Evolutionary conservation across 2,113 vertebrate genomes (phyloP), one percentile per base, ranked within the genome.

Genomic region (Nansenia antarctica): DNA sequence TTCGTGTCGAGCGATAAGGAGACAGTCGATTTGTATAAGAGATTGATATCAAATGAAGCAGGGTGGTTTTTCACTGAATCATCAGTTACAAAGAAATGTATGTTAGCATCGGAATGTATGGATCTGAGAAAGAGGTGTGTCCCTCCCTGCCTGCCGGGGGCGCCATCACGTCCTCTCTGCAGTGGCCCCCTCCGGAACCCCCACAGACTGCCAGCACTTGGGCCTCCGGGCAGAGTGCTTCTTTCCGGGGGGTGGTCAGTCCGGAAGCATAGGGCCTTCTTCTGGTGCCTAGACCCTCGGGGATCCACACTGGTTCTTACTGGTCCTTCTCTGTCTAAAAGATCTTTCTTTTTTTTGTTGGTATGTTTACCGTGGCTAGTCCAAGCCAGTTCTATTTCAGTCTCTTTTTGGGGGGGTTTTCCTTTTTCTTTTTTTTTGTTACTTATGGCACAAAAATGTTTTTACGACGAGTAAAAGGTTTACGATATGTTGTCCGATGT

Each of bases 401-500:
- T 26, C 64, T 87, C 32, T 86, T 87, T 65, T 74, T 60, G 9
- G 73, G 71, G 69, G 22, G 54, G 64, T 53, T 57, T 69, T 57
- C 26, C 15, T 58, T 45, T 79, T 81, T 72, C 76, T 89, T 89
- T 88, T 76, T 69, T 85, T 90, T 90, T 80, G 89, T 90, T 88
- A 90, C 84, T 91, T 70, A 82, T 75, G 76, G 79, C 87, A 84
- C 87, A 92, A 91, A 83, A 83, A 72, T 93, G 82, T 94, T 93
- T 88, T 91, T 86, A 86, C 82, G 79, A 86, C 85, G 82, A 69
- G 73, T 76, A 82, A 81, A 82, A 82, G 76, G 87, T 91, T 93
- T 91, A 82, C 80, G 83, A 80, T 85, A 76, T 90, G 90, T 94
- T 90, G 94, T 88, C 91, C 60, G 80, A 85, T 90, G 86, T 94